Base-by-base conservation (phyloP, 2,888 invertebrate species). In the Mamestra brassicae region DNA sequence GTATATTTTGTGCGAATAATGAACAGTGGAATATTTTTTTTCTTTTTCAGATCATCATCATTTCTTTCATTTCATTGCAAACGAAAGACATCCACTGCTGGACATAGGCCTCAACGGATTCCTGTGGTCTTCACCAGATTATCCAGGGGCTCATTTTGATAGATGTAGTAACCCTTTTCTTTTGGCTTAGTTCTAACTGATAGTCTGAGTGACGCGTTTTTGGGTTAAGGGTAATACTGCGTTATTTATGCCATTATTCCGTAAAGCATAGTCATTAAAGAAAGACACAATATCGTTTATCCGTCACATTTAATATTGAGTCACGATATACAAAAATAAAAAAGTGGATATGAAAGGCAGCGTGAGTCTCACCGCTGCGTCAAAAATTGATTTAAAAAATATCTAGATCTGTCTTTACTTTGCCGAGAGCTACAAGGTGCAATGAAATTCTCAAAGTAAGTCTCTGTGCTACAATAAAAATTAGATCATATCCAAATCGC, bases 391-490 rank as follows among this genome's bases (percentile, higher is more conserved):
- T 50, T 11, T 58, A 0, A 26, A 45, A 50, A 0, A 45, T 13
- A 58, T 36, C 36, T 26, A 26, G 6, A 2, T n/a, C 7, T 15
- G 8, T 17, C 4, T 58, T 15, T 52, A 36, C 7, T 74, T 74
- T 34, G 6, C 34, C 13, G 0, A 13, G n/a, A n/a, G 34, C 15
- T 52, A 52, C 7, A 17, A 3, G 0, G 17, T 63, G 34, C 4
- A 52, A 17, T 50, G 13, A 34, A 54, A 66, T 34, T 47, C 38
- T 61, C 13, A 42, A 55, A 65, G 47, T 76, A 4, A 15, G 50
- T 62, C 57, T 47, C 5, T 11, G 65, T 57, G 38, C 50, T 61
- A 61, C 36, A 61, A 45, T 47, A 72, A 66, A 74, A 69, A 76
- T 60, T 54, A 58, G 54, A 75, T 62, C 45, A 58, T 62, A 55